Percentiles rank a stretch among this genome's conserved stretches.
Conservation (phyloP, 2,888 invertebrate species). For the Archaeoteleia sp. region DNA sequence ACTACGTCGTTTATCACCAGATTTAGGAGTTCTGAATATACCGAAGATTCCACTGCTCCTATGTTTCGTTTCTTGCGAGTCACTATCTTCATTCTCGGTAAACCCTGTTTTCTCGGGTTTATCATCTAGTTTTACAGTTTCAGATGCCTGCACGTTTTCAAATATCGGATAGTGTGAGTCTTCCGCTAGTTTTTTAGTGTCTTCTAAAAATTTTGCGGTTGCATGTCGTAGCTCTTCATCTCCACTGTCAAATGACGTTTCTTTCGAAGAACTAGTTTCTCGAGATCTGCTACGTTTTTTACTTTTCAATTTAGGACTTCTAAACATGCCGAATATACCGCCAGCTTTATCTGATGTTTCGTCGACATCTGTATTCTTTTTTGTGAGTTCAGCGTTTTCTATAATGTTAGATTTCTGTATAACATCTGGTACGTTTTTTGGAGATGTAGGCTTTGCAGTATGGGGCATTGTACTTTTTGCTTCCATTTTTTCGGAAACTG, state of each 20-base stretch:
- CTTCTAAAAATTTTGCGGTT: conserved; percentile 64
- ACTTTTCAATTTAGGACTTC: conserved; percentile 64
- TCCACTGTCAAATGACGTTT: conserved; percentile 67
- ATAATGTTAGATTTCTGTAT: no score
- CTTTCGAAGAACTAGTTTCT: conserved; percentile 65
- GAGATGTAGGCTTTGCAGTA: no score
- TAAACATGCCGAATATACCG: conserved; percentile 68
- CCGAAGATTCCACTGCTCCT: conserved; percentile 64
- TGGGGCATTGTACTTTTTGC: conserved; percentile 14
- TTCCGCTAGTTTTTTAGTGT: conserved; percentile 62
- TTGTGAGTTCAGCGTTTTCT: not conserved
- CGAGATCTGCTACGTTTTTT: conserved; percentile 65
- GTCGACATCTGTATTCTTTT: conserved; percentile 16
- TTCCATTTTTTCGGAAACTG: no score
- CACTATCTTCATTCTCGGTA: conserved; percentile 36
- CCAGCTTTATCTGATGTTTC: conserved; percentile 40
- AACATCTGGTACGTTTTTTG: no score
- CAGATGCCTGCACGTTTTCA: conserved; percentile 11
- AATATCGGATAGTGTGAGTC: conserved; percentile 51
- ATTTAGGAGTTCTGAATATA: conserved; percentile 67
- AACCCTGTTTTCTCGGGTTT: not conserved
- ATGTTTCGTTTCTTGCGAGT: conserved; percentile 58
- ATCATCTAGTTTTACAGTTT: conserved; percentile 3
- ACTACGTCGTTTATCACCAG: conserved; percentile 63
- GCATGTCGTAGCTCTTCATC: conserved; percentile 65